Base-by-base conservation (phyloP, 2,113 vertebrate species). In the Oreamnos americanus region DNA sequence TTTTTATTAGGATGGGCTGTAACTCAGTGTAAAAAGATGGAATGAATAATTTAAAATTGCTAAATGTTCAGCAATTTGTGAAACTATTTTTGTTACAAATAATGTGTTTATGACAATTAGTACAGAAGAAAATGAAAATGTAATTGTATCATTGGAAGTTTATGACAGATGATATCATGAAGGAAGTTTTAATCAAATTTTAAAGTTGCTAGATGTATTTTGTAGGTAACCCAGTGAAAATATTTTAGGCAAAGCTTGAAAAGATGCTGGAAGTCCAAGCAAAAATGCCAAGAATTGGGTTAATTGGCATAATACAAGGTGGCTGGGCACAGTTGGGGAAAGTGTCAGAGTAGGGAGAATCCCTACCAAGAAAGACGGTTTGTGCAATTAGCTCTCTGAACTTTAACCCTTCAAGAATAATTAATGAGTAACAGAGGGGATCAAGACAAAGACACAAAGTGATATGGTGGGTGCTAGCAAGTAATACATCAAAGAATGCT, bases 381-480 rank as follows among this genome's bases (percentile, higher is more conserved):
- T 99, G 99, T 99, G 99, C 99, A 99, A 99, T 99, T 99, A 99
- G 99, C 99, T 99, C 99, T 99, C 98, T 99, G 99, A 99, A 99
- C 99, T 99, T 99, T 99, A 99, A 99, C 99, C 99, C 99, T 98
- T 99, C 99, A 98, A 99, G 99, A 99, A 99, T 99, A 99, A 99
- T 99, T 99, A 99, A 99, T 99, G 99, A 99, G 99, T 99, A 99
- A 99, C 99, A 99, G 99, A 99, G 99, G 99, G 99, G 99, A 99
- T 99, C 99, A 99, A 99, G 99, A 99, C 99, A 99, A 99, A 99
- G 99, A 99, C 99, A 99, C 99, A 99, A 99, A 99, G 99, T 99
- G 99, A 99, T 99, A 99, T 99, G 99, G 99, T 99, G 99, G 99
- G 99, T 99, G 99, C 99, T 99, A 99, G 99, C 99, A 98, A 99